A percentile compares a stretch with the other conserved stretches of the same genome.
phyloP scores from a whole-genome alignment of 2,113 vertebrate genomes.

The Seriola rivoliana region DNA sequence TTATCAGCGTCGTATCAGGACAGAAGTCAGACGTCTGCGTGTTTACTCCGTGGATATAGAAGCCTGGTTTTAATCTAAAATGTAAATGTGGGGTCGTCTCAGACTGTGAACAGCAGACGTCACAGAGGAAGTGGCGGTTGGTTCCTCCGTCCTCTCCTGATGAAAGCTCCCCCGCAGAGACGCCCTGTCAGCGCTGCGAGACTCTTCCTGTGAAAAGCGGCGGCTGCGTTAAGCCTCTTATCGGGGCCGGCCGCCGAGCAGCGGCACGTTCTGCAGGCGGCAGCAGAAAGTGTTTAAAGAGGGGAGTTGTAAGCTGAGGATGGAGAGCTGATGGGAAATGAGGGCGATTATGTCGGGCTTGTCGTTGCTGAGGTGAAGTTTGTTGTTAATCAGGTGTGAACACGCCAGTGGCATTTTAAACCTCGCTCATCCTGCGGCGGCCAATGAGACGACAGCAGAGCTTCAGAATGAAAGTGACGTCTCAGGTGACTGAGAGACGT shows the following conservation, averaged over 20 bases:
- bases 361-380: constrained; percentile 26
- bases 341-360: constrained; percentile 26
- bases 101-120: background rate
- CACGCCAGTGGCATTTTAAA: constrained; percentile 36
- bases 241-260: constrained; percentile 6
- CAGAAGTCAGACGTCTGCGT: too few relatives aligned
- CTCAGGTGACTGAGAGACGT: too few relatives aligned
- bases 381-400: constrained; percentile 56
- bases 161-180: constrained; percentile 38
- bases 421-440: constrained; percentile 20
- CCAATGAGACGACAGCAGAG: constrained; percentile 24
- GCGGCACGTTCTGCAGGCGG: constrained; percentile 39
- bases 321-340: constrained; percentile 34
- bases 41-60: too few relatives aligned
- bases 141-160: background rate
- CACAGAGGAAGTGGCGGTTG: background rate
- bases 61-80: background rate
- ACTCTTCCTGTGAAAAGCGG: constrained; percentile 5
- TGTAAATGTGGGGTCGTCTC: background rate
- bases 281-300: constrained; percentile 46
- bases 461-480: background rate
- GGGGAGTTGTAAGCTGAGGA: constrained; percentile 52
- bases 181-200: constrained; percentile 30
- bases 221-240: constrained; percentile 53
- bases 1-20: too few relatives aligned